These are phyloP conservation scores for Uria aalge DNA, from an alignment of 2,113 vertebrate species.

Conservation along the genomic window DNA sequence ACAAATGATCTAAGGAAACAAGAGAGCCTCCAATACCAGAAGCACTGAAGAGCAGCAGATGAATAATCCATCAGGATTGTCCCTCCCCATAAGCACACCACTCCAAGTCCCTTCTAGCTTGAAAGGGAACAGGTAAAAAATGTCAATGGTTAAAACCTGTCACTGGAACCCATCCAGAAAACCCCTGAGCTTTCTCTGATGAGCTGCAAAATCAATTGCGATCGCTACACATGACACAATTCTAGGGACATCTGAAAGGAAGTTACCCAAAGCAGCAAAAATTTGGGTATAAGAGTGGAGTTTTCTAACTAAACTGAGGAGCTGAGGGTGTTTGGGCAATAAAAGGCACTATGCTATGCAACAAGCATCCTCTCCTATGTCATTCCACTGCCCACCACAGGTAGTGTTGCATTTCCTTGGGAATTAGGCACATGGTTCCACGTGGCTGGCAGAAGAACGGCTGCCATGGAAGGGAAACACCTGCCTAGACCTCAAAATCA, in stretches of 20 bases:
- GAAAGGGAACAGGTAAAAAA: not conserved
- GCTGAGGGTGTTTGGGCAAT: not conserved
- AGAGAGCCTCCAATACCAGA: not conserved
- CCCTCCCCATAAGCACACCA: not conserved
- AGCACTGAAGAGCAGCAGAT: not conserved
- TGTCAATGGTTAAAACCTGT: not conserved
- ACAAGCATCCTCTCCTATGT: rapidly evolving
- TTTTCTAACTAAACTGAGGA: not conserved
- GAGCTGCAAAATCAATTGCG: not conserved
- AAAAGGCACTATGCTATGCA: not conserved
- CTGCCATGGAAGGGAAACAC: not conserved
- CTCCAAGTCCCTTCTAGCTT: not conserved
- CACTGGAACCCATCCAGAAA: not conserved
- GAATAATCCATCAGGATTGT: not conserved
- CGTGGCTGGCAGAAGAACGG: rapidly evolving
- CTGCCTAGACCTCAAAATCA: not conserved
- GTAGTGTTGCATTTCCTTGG: rapidly evolving
- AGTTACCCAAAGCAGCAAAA: not conserved
- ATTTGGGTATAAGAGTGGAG: no score
- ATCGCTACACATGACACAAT: not conserved
- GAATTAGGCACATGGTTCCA: not conserved
- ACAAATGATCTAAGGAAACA: not conserved
- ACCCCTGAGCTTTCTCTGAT: not conserved
- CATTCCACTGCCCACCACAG: not conserved
- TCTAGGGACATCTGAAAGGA: not conserved